Base-by-base conservation (phyloP, 2,797 vertebrate species). In the Pangasius krempfi region DNA sequence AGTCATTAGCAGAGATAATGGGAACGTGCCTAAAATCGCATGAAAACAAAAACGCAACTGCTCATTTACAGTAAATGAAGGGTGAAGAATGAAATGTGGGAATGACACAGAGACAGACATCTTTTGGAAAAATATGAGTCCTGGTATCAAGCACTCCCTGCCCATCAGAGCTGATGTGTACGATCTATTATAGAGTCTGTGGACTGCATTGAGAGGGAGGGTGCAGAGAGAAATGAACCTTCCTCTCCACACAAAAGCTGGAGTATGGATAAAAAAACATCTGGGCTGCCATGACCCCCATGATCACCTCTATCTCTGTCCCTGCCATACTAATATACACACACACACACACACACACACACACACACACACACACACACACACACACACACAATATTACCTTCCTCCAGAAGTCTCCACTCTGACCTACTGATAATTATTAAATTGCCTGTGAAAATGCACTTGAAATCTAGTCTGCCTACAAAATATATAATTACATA, bases 1-100 rank as follows among this genome's bases (percentile, higher is more conserved):
- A 88, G 88, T 90, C 90, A 91, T 91, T 91, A 91, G 84, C 37
- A 89, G 76, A 88, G 87, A 90, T 90, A 90, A 91, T 88, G 83
- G 81, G 73, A 89, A 92, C 85, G n/a, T 68, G 78, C 85, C 30
- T 90, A 73, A 25, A 87, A 86, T 72, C 84, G 33, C 70, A 70
- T 44, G 66, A 87, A 92, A 73, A 84, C 73, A 86, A 89, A 87
- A 16, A 89, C 12, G 27, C 75, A 84, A 73, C 68, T 16, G n/a
- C 60, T 54, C 62, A 62, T 83, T 83, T 86, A 84, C 89, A 92
- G 90, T 89, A 92, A 66, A 86, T 90, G 89, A 88, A 50, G 50
- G 33, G 78, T 73, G 86, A 58, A 40, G 44, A 62, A 14, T 72
- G 30, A 68, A 40, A 60, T 47, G 81, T 84, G 10, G 22, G 13